Conservation (phyloP, 1,140 invertebrate species). For the Chrysopa pallens region DNA sequence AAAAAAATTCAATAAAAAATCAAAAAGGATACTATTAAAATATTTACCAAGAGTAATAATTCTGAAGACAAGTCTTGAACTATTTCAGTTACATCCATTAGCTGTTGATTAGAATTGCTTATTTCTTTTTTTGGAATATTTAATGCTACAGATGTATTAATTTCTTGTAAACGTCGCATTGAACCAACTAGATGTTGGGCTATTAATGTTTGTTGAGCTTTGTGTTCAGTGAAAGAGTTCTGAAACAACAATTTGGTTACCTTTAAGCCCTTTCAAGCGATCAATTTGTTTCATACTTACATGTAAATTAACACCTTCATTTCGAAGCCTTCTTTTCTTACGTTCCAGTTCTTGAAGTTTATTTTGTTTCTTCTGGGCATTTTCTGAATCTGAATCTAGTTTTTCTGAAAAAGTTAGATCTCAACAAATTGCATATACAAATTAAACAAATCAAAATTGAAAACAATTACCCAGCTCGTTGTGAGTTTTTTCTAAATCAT, state of each 20-base stretch:
- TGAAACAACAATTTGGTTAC: not conserved
- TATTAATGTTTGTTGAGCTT: not conserved
- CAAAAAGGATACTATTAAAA: not conserved
- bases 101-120: slow-evolving; percentile 2
- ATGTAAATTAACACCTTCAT: not conserved
- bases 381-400: too few species aligned
- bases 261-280: not conserved
- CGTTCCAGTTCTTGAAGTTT: not conserved
- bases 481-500: not conserved
- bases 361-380: too few species aligned
- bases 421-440: too few species aligned
- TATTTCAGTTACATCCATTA: slow-evolving; percentile 13
- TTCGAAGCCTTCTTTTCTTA: not conserved
- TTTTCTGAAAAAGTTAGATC: too few species aligned
- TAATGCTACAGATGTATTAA: slow-evolving; percentile 10
- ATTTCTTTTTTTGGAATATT: slow-evolving; percentile 8
- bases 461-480: too few species aligned
- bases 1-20: not conserved
- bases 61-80: slow-evolving; percentile 24
- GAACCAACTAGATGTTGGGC: not conserved
- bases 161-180: slow-evolving; percentile 12
- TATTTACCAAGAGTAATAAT: slow-evolving; percentile 19
- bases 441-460: too few species aligned
- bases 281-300: slow-evolving; percentile 2
- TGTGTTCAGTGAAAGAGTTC: not conserved